These are phyloP conservation scores for Oryzias melastigma DNA, from an alignment of 2,113 vertebrate genomes.

Conservation along the genomic window DNA sequence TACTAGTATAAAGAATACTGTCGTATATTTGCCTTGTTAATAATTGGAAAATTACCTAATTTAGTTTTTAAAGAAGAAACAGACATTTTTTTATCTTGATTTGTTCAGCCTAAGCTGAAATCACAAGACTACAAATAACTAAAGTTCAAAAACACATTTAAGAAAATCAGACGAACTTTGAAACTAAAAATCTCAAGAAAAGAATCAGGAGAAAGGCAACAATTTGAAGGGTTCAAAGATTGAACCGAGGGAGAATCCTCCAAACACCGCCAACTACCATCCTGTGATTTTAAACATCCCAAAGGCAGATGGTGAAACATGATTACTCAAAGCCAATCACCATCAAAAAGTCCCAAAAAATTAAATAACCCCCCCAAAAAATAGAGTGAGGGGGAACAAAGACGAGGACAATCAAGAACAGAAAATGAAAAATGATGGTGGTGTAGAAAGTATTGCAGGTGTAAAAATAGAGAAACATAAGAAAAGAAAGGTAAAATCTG, in stretches of 20 bases:
- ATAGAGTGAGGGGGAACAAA: conserved; percentile 22
- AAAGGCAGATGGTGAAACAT: conserved; percentile 23
- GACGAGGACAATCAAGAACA: conserved; percentile 17
- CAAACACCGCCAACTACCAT: conserved; percentile 8
- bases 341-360: background rate
- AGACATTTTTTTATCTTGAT: too few relatives aligned
- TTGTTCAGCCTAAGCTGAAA: too few relatives aligned
- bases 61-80: too few relatives aligned
- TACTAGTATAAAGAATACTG: too few relatives aligned
- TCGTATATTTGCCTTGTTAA: too few relatives aligned
- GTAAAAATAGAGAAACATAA: conserved; percentile 26
- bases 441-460: conserved; percentile 16
- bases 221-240: conserved; percentile 26
- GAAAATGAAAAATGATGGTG: conserved; percentile 1
- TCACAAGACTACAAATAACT: too few relatives aligned
- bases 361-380: conserved; percentile 30
- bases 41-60: too few relatives aligned
- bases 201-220: conserved; percentile 19
- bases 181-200: background rate
- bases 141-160: too few relatives aligned
- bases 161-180: too few relatives aligned
- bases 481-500: conserved; percentile 21
- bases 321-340: conserved; percentile 17
- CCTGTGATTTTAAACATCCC: conserved; percentile 16
- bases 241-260: conserved; percentile 30